These are phyloP conservation scores for Trogon surrucura DNA, from an alignment of 2,113 vertebrate genomes.

Conservation along the genomic window DNA sequence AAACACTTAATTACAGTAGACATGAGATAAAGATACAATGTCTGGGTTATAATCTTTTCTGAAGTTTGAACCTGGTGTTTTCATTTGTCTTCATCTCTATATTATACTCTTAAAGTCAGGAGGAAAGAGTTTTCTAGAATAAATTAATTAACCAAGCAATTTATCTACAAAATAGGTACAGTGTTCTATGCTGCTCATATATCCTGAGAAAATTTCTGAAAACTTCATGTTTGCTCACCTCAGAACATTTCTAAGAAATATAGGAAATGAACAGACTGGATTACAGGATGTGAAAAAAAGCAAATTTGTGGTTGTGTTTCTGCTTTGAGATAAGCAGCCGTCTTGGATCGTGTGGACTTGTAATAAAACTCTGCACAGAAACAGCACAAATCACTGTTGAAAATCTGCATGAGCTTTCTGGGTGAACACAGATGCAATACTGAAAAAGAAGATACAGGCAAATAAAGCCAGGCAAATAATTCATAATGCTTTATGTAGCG, in stretches of 20 bases:
- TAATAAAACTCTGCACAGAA: not conserved
- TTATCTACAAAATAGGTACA: not conserved
- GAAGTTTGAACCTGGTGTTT: not conserved
- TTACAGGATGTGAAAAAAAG: not conserved
- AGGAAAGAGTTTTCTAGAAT: not conserved
- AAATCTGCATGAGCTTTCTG: not conserved
- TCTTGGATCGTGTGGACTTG: not conserved
- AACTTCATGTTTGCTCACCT: not conserved
- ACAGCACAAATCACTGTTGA: not conserved
- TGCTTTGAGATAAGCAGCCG: not conserved
- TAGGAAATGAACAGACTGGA: not conserved
- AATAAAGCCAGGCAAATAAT: not conserved
- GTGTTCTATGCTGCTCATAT: rapidly evolving
- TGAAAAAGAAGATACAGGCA: not conserved
- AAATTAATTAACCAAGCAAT: not conserved
- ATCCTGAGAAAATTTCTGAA: not conserved
- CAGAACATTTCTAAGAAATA: not conserved
- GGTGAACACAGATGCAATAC: not conserved
- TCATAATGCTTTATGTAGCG: not conserved
- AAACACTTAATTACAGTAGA: not conserved
- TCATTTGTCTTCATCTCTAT: not conserved
- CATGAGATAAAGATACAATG: not conserved
- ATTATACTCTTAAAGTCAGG: not conserved
- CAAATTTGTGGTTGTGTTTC: not conserved
- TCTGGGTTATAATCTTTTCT: not conserved